Evolutionary conservation across 1,140 invertebrate genomes (phyloP).

Genomic region (Drosophila mojavensis): DNA sequence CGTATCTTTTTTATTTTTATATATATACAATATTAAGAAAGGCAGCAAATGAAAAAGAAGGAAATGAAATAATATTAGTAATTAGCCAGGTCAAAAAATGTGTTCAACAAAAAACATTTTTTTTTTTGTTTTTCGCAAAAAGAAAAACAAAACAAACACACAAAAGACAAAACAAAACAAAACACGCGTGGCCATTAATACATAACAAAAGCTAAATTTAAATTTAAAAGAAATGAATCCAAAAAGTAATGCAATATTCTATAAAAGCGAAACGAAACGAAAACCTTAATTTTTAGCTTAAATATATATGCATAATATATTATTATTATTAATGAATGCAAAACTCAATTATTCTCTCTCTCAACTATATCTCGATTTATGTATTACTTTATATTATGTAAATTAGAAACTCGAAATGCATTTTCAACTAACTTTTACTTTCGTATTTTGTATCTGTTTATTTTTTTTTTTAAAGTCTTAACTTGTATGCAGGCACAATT

Average conservation of each 20-base stretch:
- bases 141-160: slow-evolving; percentile 16
- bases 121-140: slow-evolving; percentile 44
- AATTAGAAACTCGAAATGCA: slow-evolving; percentile 13
- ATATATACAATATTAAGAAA: slow-evolving; percentile 36
- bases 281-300: slow-evolving; percentile 40
- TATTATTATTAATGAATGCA: slow-evolving; percentile 4
- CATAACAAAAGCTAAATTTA: slow-evolving; percentile 40
- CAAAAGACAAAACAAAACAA: slow-evolving; percentile 28
- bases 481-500: slow-evolving; percentile 48
- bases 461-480: slow-evolving; percentile 12
- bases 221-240: slow-evolving; percentile 15
- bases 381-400: slow-evolving; percentile 41
- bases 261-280: slow-evolving; percentile 23
- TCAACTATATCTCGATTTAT: slow-evolving; percentile 43
- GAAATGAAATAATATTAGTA: slow-evolving; percentile 38
- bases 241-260: slow-evolving; percentile 53
- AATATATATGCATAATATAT: slow-evolving; percentile 33
- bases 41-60: slow-evolving; percentile 34
- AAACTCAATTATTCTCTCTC: slow-evolving; percentile 24
- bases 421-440: slow-evolving; percentile 19
- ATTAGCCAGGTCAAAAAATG: slow-evolving; percentile 57
- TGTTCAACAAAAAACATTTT: slow-evolving; percentile 52
- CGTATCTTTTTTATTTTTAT: slow-evolving; percentile 53
- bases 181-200: slow-evolving; percentile 61
- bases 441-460: slow-evolving; percentile 35